Evolutionary conservation across 2,888 invertebrate species (phyloP).

Genomic region (Conistra vaccinii): DNA sequence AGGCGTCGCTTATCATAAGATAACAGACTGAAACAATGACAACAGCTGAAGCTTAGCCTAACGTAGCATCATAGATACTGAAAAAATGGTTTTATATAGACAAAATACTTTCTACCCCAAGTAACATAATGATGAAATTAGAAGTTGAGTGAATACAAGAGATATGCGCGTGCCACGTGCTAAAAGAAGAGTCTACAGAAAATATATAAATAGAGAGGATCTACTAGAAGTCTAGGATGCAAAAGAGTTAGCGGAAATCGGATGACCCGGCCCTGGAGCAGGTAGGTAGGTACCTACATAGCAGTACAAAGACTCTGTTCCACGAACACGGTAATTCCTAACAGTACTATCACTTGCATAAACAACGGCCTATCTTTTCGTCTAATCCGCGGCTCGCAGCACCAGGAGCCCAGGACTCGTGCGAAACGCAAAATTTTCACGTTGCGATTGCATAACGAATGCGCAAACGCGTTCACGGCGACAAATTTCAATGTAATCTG

Average conservation of each 20-base stretch:
- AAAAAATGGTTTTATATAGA: background rate
- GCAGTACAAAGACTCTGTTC: conserved; percentile 6
- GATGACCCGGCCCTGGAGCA: conserved; percentile 18
- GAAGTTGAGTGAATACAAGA: background rate
- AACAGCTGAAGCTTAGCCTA: background rate
- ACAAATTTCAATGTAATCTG: conserved; percentile 85
- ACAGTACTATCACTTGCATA: conserved; percentile 40
- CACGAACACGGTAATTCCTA: conserved; percentile 21
- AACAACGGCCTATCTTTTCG: conserved; percentile 44
- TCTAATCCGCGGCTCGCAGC: conserved; percentile 36
- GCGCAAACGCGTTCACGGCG: conserved; percentile 73
- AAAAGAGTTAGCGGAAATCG: conserved; percentile 21
- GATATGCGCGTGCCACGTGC: background rate
- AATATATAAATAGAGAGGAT: background rate
- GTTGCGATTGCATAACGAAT: conserved; percentile 68
- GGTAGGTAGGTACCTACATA: too few relatives aligned
- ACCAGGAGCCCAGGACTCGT: conserved; percentile 38
- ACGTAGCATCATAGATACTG: background rate
- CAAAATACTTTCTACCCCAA: background rate
- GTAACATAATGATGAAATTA: background rate
- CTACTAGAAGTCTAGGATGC: conserved; percentile 20
- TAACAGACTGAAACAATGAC: too few relatives aligned
- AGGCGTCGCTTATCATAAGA: background rate
- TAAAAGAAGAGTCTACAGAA: background rate
- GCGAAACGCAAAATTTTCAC: conserved; percentile 62